Evolutionary conservation across 2,888 invertebrate species (phyloP).

Genomic region (Lasioglossum marginatum): DNA sequence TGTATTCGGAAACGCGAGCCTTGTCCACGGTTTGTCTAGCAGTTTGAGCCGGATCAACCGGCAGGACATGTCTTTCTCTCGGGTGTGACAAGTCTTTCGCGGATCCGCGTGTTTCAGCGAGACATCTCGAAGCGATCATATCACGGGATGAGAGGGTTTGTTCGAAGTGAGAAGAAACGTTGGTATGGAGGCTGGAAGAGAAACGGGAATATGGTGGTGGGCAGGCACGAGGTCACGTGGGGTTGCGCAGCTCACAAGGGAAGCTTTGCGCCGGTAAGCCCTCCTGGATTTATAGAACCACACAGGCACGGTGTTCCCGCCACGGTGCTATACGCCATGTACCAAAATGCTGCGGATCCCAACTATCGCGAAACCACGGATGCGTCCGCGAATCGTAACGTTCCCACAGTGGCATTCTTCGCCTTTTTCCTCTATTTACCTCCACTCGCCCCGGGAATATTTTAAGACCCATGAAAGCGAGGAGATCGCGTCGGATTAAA

Average conservation of each 20-base stretch:
- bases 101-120: slow-evolving; percentile 51
- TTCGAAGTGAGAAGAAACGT: slow-evolving; percentile 20
- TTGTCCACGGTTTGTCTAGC: slow-evolving; percentile 37
- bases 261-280: slow-evolving; percentile 85
- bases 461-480: background rate
- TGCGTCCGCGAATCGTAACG: slow-evolving; percentile 59
- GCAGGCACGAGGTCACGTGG: slow-evolving; percentile 67
- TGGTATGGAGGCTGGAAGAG: slow-evolving; percentile 28
- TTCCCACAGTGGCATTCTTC: slow-evolving; percentile 45
- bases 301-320: slow-evolving; percentile 79
- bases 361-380: slow-evolving; percentile 37
- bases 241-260: slow-evolving; percentile 80
- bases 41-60: slow-evolving; percentile 23
- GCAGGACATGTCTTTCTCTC: slow-evolving; percentile 19
- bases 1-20: background rate
- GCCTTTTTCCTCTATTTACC: slow-evolving; percentile 20
- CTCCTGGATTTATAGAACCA: slow-evolving; percentile 84
- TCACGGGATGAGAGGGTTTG: slow-evolving; percentile 47
- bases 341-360: slow-evolving; percentile 80
- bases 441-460: background rate
- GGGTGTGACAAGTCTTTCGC: slow-evolving; percentile 46
- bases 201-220: slow-evolving; percentile 47
- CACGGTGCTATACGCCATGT: slow-evolving; percentile 79
- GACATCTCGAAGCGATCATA: slow-evolving; percentile 42
- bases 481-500: background rate